These are phyloP conservation scores for Gambusia yucatana DNA, from an alignment of 2,797 vertebrate genomes.

Conservation along the genomic window DNA sequence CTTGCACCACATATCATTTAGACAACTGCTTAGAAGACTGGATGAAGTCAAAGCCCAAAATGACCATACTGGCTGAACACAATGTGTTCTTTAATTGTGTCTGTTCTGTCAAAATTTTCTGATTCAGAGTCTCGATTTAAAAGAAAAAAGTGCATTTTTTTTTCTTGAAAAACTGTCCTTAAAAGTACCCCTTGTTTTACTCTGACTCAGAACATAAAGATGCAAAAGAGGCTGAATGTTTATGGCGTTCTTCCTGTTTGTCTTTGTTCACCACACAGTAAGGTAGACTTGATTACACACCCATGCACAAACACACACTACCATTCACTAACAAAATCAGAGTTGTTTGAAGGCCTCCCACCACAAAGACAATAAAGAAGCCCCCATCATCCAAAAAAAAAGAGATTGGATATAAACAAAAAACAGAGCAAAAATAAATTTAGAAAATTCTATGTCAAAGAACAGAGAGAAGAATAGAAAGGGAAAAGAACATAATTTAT, in stretches of 20 bases:
- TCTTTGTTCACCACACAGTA: conserved; percentile 55
- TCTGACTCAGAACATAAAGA: conserved; percentile 25
- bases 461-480: neutral
- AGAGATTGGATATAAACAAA: conserved; percentile 39
- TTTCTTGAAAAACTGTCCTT: neutral
- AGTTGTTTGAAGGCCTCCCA: conserved; percentile 35
- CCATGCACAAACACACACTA: conserved; percentile 27
- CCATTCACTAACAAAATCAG: conserved; percentile 47
- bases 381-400: neutral
- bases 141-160: neutral
- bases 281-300: conserved; percentile 54
- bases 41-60: neutral
- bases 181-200: conserved; percentile 1
- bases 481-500: neutral
- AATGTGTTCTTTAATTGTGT: neutral
- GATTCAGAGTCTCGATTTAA: neutral
- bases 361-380: conserved; percentile 28
- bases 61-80: neutral
- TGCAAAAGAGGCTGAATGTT: conserved; percentile 47
- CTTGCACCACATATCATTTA: neutral
- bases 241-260: conserved; percentile 46
- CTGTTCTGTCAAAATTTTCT: neutral
- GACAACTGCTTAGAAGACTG: neutral
- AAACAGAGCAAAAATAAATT: conserved; percentile 2
- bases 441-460: neutral